Base-by-base conservation (phyloP, 2,888 invertebrate genomes). In the Drosophila nigritarsus region DNA sequence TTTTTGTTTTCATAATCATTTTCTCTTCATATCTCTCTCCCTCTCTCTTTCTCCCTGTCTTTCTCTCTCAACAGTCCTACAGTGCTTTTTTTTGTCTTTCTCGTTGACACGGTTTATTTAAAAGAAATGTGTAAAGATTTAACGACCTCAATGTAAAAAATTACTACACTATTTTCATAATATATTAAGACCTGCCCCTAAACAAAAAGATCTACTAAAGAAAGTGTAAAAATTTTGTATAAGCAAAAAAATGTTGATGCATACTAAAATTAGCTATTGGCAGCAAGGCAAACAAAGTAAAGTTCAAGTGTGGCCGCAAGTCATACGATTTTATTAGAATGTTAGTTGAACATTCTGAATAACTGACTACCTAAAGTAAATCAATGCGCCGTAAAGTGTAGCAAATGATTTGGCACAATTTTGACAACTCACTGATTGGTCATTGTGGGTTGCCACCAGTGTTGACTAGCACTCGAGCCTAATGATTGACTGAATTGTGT, bases 391-490 rank as follows among this genome's bases (percentile, higher is more conserved):
- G 20, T 8, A 27, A 65, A 61, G 49, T 61, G 62, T 34, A 42
- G 20, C 36, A 30, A 54, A 48, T 69, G 69, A 70, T 70, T 11
- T 20, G 20, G 71, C 71, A 36, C 6, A 30, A 54, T 69, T 58
- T 70, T 13, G 53, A 54, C 38, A 54, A 54, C 40, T 61, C 48
- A 70, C 49, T 50, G 67, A 67, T 68, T 68, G 67, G 49, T 67
- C 67, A 68, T 68, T 67, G 69, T 50, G 68, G 56, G 40, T 42
- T n/a, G 34, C 29, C 42, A 20, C 13, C 20, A 34, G 8, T 8
- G 20, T 11, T 2, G 20, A 36, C 20, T 6, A 13, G 13, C 63
- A 64, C 60, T 60, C n/a, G 40, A 42, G 15, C 36, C 70, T 58
- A 68, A 68, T 68, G 68, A 68, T 36, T 53, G 29, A 58, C 45